Conservation (phyloP, 2,113 vertebrate genomes). For the Cynoglossus semilaevis region DNA sequence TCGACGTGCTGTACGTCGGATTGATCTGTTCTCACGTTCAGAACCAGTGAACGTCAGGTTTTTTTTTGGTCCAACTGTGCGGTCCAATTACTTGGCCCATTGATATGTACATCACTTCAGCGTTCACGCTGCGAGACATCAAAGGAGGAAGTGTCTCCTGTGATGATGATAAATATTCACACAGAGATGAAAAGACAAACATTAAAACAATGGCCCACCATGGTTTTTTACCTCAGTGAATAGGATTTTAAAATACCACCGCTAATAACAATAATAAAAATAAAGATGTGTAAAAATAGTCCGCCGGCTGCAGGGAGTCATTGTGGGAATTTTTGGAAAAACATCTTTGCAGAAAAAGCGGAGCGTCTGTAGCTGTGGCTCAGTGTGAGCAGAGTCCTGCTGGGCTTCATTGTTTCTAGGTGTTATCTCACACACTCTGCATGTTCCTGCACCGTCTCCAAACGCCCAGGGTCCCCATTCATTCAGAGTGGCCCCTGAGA, state of each 20-base stretch:
- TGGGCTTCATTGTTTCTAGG: conserved; percentile 58
- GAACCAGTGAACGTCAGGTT: not conserved
- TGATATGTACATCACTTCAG: conserved; percentile 11
- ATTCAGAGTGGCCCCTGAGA: conserved; percentile 53
- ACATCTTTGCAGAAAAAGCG: conserved; percentile 35
- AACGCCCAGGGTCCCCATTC: conserved; percentile 38
- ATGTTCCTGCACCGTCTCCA: conserved; percentile 33
- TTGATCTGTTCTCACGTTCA: too few relatives aligned
- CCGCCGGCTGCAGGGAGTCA: conserved; percentile 8
- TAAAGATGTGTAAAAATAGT: conserved; percentile 42
- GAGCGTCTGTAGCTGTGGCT: conserved; percentile 37
- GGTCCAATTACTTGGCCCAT: conserved; percentile 23
- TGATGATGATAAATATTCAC: conserved; percentile 22
- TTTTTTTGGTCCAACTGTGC: conserved; percentile 6
- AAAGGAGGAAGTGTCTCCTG: conserved; percentile 29
- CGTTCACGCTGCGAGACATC: conserved; percentile 18
- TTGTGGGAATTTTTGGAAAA: conserved; percentile 43
- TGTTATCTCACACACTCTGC: conserved; percentile 48
- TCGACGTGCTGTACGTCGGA: too few relatives aligned
- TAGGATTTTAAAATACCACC: not conserved
- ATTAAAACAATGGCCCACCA: conserved; percentile 20
- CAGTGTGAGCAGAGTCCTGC: conserved; percentile 23
- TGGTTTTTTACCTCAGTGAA: conserved; percentile 6
- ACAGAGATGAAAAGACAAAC: conserved; percentile 28
- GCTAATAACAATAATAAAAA: too few relatives aligned